phyloP scores from a whole-genome alignment of 1,140 invertebrate species.

The Philotrypesis tridentata region DNA sequence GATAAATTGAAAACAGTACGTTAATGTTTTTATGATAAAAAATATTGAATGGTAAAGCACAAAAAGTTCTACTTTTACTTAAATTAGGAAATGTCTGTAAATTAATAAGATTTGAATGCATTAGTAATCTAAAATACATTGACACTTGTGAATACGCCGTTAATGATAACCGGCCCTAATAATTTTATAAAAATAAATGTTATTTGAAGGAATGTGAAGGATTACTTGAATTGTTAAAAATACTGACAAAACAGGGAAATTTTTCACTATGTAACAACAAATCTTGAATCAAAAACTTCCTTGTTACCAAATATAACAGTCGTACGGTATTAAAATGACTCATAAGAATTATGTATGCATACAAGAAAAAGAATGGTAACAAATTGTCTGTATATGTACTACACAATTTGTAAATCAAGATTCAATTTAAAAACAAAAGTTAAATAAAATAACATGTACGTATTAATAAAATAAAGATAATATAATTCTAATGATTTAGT shows the following conservation, averaged over 20 bases:
- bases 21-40: conserved; percentile 45
- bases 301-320: conserved; percentile 41
- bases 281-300: conserved; percentile 39
- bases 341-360: conserved; percentile 30
- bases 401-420: conserved; percentile 40
- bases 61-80: conserved; percentile 26
- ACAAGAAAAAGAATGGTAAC: conserved; percentile 20
- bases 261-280: conserved; percentile 29
- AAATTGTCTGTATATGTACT: conserved; percentile 41
- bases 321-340: conserved; percentile 33
- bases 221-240: conserved; percentile 22
- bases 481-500: conserved; percentile 41
- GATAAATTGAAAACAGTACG: conserved; percentile 42
- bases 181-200: conserved; percentile 31
- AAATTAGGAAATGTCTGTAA: conserved; percentile 39
- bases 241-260: conserved; percentile 14
- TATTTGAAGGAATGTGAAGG: background rate
- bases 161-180: conserved; percentile 6
- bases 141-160: background rate
- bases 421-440: conserved; percentile 42
- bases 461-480: conserved; percentile 49
- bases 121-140: conserved; percentile 15
- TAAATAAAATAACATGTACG: conserved; percentile 43
- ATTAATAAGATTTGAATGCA: conserved; percentile 18
- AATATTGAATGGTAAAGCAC: conserved; percentile 13